Conservation (phyloP, 2,113 vertebrate species). For the Progne subis region DNA sequence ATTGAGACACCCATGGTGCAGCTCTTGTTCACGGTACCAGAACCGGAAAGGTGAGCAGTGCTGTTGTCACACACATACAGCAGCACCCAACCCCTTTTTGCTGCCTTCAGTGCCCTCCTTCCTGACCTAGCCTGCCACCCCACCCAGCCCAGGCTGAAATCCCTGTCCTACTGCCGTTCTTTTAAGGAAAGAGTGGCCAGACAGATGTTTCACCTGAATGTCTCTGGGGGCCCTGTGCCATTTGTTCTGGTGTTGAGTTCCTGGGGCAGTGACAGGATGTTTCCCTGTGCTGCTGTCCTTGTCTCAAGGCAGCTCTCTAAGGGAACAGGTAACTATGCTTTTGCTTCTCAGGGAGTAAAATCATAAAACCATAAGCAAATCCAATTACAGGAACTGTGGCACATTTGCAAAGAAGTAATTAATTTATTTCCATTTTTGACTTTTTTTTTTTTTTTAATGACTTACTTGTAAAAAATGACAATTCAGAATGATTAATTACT, state of each 20-base stretch:
- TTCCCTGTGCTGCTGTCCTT: background rate
- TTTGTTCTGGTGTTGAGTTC: background rate
- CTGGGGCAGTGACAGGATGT: background rate
- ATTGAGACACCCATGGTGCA: rapidly evolving
- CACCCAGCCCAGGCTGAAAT: background rate
- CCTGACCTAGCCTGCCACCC: background rate
- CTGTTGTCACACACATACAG: background rate
- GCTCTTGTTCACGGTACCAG: background rate
- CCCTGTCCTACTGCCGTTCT: rapidly evolving
- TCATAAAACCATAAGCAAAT: background rate
- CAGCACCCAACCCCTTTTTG: background rate
- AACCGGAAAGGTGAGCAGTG: background rate
- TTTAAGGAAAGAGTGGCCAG: background rate
- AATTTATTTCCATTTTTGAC: background rate
- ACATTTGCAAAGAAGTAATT: background rate
- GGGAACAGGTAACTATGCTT: background rate
- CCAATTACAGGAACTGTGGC: background rate
- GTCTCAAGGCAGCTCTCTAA: background rate
- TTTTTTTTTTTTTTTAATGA: background rate
- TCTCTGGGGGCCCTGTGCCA: background rate
- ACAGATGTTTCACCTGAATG: rapidly evolving
- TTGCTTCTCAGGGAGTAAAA: background rate
- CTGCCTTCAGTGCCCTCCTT: no score
- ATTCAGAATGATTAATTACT: background rate
- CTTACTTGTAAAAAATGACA: background rate